Evolutionary conservation across 2,113 vertebrate species (phyloP), one percentile per base, ranked within the genome.

Genomic region (Nematolebias whitei): DNA sequence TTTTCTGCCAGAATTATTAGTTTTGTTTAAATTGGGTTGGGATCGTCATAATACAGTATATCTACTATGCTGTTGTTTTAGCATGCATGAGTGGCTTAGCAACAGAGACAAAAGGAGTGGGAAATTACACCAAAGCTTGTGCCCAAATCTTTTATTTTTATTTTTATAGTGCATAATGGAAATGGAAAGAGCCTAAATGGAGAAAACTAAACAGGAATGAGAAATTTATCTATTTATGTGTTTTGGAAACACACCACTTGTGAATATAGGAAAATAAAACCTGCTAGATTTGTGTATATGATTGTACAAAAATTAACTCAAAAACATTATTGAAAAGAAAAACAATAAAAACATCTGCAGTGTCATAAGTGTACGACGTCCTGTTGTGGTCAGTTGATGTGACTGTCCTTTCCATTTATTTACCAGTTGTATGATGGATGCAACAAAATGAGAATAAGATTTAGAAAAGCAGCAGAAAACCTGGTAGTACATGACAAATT

Each of bases 101-200:
- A 86, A 74, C 60, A 11, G 56, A 85, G 83, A 90, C 82, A 91
- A 89, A 90, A 86, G 87, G 71, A 80, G 79, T 80, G 71, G 72
- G 85, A 87, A 88, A 91, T 89, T 79, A 87, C 85, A 89, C 71
- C 68, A 82, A 69, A 84, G 81, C 82, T 52, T 63, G 69, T 72
- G 70, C 85, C 73, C 62, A 52, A 87, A 85, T 75, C 69, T 77
- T 67, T 61, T 32, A 73, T 87, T 91, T 86, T 92, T 90, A 85
- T 71, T 75, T 73, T 71, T 77, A 65, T 20, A 29, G 5, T 14
- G 24, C 44, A n/a, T 45, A 40, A 79, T 54, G 61, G 53, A 53
- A n/a, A n/a, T n/a, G n/a, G n/a, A n/a, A 83, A 71, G 49, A 58
- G 78, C 48, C 19, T 29, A 58, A 43, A 60, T 60, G 24, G 48